These are phyloP conservation scores for Lepidostoma basale DNA, from an alignment of 1,140 invertebrate species.

Conservation along the genomic window DNA sequence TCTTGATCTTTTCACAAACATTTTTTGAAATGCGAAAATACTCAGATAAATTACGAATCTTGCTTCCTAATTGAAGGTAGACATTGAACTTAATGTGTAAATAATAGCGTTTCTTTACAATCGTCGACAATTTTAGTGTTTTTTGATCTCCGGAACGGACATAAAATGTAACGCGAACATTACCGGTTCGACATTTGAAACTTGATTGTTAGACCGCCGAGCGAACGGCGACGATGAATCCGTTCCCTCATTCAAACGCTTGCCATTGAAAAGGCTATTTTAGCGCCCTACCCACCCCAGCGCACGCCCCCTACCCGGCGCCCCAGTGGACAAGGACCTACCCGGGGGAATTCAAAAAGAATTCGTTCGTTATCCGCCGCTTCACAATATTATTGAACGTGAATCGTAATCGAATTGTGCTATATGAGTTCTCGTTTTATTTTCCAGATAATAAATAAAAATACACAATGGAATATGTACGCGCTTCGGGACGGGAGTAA, in stretches of 20 bases:
- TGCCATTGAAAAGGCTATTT: slow-evolving; percentile 9
- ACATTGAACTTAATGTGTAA: too few relatives aligned
- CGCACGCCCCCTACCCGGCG: neutral
- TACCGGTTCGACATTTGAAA: neutral
- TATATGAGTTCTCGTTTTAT: neutral
- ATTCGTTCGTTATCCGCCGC: slow-evolving; percentile 18
- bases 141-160: too few relatives aligned
- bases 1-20: too few relatives aligned
- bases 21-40: too few relatives aligned
- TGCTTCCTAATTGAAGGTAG: too few relatives aligned
- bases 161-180: too few relatives aligned
- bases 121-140: too few relatives aligned
- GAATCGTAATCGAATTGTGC: neutral
- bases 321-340: neutral
- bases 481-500: neutral
- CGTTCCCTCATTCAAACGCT: neutral
- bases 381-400: slow-evolving; percentile 1
- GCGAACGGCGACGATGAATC: neutral
- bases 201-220: slow-evolving; percentile 7
- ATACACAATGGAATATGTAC: neutral
- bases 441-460: slow-evolving; percentile 7
- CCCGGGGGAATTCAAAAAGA: slow-evolving; percentile 6
- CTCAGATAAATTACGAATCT: too few relatives aligned
- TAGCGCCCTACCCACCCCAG: neutral
- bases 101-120: too few relatives aligned